phyloP scores from a whole-genome alignment of 2,888 invertebrate genomes.

The Sarcophaga variegata region DNA sequence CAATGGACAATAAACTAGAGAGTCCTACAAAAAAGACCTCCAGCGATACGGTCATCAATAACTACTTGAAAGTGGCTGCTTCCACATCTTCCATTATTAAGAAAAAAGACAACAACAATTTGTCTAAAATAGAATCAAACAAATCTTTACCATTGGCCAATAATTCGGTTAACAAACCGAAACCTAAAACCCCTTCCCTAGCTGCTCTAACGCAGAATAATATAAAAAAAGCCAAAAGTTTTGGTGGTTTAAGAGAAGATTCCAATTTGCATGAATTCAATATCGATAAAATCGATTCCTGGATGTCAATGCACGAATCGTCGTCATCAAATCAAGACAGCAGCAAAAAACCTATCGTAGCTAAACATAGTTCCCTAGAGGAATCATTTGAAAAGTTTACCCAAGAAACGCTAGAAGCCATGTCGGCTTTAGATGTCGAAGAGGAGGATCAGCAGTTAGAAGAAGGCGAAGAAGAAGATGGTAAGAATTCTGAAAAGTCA shows the following conservation, averaged over 20 bases:
- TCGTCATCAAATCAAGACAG: constrained; percentile 41
- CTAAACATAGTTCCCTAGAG: constrained; percentile 54
- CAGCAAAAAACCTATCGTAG: constrained; percentile 36
- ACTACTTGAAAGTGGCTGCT: constrained; percentile 78
- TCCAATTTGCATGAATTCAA: constrained; percentile 80
- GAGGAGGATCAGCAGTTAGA: constrained; percentile 62
- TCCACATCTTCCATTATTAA: constrained; percentile 73
- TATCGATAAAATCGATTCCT: constrained; percentile 81
- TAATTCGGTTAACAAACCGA: constrained; percentile 63
- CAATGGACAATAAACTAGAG: constrained; percentile 75
- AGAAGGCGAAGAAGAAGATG: constrained; percentile 59
- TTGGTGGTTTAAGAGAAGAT: constrained; percentile 77
- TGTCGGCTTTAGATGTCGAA: constrained; percentile 62
- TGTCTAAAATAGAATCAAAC: constrained; percentile 47
- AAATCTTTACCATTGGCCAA: constrained; percentile 65
- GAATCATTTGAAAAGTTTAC: constrained; percentile 71
- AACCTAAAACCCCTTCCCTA: constrained; percentile 27
- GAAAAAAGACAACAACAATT: constrained; percentile 78
- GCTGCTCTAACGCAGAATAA: constrained; percentile 60
- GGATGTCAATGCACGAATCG: constrained; percentile 81
- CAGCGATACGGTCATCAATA: constrained; percentile 79
- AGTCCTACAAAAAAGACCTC: constrained; percentile 64
- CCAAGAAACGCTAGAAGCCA: constrained; percentile 71
- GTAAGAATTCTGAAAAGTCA: constrained; percentile 76
- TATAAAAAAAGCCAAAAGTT: constrained; percentile 74